Base-by-base conservation (phyloP, 2,888 invertebrate species). In the Spilosoma lubricipeda region DNA sequence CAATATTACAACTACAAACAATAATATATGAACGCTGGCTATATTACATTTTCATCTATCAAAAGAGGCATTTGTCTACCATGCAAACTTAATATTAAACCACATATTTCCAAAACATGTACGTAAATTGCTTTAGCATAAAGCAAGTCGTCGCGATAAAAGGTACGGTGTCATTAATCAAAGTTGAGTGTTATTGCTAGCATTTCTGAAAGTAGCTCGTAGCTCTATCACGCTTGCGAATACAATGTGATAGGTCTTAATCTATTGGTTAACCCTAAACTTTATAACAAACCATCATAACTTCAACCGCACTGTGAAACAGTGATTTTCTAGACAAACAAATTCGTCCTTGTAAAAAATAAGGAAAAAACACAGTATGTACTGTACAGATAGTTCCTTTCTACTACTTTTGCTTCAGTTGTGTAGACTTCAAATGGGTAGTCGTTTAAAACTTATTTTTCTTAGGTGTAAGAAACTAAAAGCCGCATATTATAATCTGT, bases 111-210 rank as follows among this genome's bases (percentile, higher is more conserved):
- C 30, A 30, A 63, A n/a, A 30, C 39, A 42, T 33, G 42, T 63
- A 4, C 42, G 20, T 76, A 77, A 63, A 84, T 79, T 73, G 64
- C 67, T 74, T 70, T 23, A 52, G 68, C 78, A 72, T 52, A 74
- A 72, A 74, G 59, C 59, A 45, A 66, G 75, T 71, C 70, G 77
- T 73, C 72, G 71, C 74, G 66, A 23, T 69, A 70, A 70, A 78
- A 75, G 77, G 52, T 18, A 27, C 52, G 30, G 66, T 67, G 78
- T 65, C 82, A 85, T 84, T 79, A 80, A 85, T 84, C 84, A 85
- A 80, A 80, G 80, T 84, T 79, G 65, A 72, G 72, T 78, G 80
- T 79, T 85, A 85, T 85, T 83, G 73, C 82, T 74, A 72, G 71
- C 77, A 78, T 80, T 80, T 80, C 80, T 75, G 69, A 69, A 75